These are phyloP conservation scores for Torymus auratus DNA, from an alignment of 2,888 invertebrate genomes.

Conservation along the genomic window DNA sequence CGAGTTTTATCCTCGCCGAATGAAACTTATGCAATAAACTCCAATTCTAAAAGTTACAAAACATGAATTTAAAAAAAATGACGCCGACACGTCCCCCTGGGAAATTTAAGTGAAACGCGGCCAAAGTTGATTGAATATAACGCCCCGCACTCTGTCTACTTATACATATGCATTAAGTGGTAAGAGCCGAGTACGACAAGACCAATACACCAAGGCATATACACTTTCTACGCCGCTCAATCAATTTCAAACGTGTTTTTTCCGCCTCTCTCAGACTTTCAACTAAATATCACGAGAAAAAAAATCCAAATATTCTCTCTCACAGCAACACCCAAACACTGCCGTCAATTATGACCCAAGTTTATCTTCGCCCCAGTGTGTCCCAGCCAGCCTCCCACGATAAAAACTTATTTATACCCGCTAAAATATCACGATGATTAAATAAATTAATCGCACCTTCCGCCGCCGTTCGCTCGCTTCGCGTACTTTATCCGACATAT, in stretches of 20 bases:
- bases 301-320: too few species aligned
- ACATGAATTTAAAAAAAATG: too few species aligned
- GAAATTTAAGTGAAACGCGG: conserved; percentile 29
- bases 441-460: neutral
- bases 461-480: neutral
- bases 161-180: conserved; percentile 6
- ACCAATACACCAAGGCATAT: neutral
- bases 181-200: neutral
- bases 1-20: too few species aligned
- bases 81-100: conserved; percentile 3
- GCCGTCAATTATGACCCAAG: too few species aligned
- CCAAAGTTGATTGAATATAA: conserved; percentile 31
- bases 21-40: too few species aligned
- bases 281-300: too few species aligned
- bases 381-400: neutral
- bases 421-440: neutral
- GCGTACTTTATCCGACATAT: neutral
- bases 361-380: too few species aligned
- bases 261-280: too few species aligned
- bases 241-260: neutral
- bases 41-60: too few species aligned
- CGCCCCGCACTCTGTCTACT: neutral
- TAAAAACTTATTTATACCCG: neutral
- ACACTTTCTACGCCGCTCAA: neutral
- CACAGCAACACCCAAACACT: too few species aligned